Conservation (phyloP, 2,797 vertebrate genomes). For the Ctenopoma multispine region DNA sequence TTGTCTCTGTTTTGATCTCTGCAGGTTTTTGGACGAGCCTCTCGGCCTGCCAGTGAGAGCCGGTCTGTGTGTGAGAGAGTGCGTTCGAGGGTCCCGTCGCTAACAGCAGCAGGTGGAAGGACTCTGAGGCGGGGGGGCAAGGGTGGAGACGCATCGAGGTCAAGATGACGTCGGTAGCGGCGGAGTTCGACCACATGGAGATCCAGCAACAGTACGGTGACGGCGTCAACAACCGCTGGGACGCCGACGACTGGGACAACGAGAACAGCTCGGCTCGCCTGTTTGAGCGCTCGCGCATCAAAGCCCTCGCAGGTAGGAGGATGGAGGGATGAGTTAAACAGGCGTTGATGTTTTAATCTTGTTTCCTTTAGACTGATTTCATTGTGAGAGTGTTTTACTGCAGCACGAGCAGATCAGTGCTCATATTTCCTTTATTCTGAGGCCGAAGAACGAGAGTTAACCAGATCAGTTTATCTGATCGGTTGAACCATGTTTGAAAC, state of each 20-base stretch:
- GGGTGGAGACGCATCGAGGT: constrained; percentile 83
- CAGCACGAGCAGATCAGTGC: no score
- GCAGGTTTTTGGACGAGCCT: constrained; percentile 82
- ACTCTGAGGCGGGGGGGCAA: constrained; percentile 24
- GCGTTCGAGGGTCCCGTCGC: constrained; percentile 28
- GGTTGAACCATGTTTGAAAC: no score
- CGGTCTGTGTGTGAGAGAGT: constrained; percentile 8
- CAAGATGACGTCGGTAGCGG: constrained; percentile 94
- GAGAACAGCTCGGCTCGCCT: constrained; percentile 97
- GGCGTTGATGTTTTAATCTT: no score
- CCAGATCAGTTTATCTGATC: no score
- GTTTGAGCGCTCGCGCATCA: constrained; percentile 96
- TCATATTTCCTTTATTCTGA: no score
- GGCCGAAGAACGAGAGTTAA: neutral
- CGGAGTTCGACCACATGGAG: constrained; percentile 95
- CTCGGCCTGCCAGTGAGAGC: constrained; percentile 48
- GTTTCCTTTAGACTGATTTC: no score
- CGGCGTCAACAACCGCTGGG: constrained; percentile 98
- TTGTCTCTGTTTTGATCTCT: neutral
- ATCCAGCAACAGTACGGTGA: constrained; percentile 95
- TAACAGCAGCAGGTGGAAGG: constrained; percentile 41
- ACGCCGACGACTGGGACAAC: constrained; percentile 96
- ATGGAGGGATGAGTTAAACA: no score
- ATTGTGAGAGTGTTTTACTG: no score
- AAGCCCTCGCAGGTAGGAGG: constrained; percentile 92